These are phyloP conservation scores for Trididemnum clinides DNA, from an alignment of 23 tunicate species.

Conservation along the genomic window DNA sequence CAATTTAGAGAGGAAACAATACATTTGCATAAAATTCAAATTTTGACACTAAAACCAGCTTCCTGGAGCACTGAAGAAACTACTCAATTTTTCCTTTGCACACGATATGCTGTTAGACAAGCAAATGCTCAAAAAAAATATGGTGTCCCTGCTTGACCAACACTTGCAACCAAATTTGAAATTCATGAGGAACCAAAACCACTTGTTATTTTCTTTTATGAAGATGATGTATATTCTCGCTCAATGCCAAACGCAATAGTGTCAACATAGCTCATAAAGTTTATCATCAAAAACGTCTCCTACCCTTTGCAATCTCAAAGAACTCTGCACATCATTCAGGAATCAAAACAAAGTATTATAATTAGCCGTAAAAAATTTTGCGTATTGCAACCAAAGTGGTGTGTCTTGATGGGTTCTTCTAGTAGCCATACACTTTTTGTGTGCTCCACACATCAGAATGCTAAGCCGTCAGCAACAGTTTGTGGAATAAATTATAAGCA, in stretches of 20 bases:
- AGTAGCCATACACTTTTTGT: constrained; percentile 19
- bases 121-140: neutral
- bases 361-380: neutral
- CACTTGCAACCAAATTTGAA: neutral
- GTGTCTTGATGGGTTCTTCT: constrained; percentile 18
- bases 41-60: constrained; percentile 11
- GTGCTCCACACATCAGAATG: neutral
- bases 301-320: constrained; percentile 31
- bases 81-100: neutral
- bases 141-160: constrained; percentile 7
- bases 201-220: neutral
- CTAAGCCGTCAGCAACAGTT: neutral
- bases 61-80: constrained; percentile 3
- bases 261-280: neutral
- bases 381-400: constrained; percentile 20
- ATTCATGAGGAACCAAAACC: neutral
- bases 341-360: neutral
- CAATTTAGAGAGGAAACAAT: neutral
- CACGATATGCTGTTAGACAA: neutral
- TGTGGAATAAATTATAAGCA: neutral
- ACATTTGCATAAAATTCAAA: neutral
- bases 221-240: constrained; percentile 20
- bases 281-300: constrained; percentile 6
- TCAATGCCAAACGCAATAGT: constrained; percentile 7
- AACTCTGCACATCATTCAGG: neutral